Evolutionary conservation across 2,113 vertebrate genomes (phyloP).

Genomic region (Pelvicachromis taeniatus): DNA sequence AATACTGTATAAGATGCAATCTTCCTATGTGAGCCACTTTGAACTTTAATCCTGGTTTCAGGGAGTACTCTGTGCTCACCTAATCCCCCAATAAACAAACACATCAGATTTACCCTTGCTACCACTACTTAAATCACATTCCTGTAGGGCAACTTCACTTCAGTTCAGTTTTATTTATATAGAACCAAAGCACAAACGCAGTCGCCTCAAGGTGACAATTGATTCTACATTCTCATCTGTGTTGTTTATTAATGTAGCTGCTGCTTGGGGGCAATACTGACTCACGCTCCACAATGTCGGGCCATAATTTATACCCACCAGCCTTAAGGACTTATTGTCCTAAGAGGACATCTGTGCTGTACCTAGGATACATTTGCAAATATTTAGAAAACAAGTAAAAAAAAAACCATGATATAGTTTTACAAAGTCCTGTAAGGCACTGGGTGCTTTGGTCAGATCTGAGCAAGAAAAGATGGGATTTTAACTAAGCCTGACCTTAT

Average conservation of each 20-base stretch:
- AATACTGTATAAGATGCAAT: slow-evolving; percentile 21
- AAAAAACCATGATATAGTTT: background rate
- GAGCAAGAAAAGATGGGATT: background rate
- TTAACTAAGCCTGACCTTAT: background rate
- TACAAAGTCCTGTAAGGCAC: background rate
- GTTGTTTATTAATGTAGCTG: slow-evolving; percentile 6
- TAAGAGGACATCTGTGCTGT: background rate
- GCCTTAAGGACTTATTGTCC: slow-evolving; percentile 1
- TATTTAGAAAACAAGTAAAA: background rate
- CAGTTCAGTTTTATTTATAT: background rate
- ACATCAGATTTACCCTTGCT: slow-evolving; percentile 18
- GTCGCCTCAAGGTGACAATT: background rate
- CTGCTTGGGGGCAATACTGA: slow-evolving; percentile 21
- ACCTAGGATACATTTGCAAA: slow-evolving; percentile 1
- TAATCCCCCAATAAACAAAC: slow-evolving; percentile 45
- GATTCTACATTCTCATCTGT: background rate
- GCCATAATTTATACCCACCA: background rate
- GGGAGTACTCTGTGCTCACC: slow-evolving; percentile 8
- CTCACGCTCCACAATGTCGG: slow-evolving; percentile 1
- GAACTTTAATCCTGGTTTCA: slow-evolving; percentile 50
- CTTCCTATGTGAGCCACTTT: slow-evolving; percentile 18
- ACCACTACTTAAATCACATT: slow-evolving; percentile 22
- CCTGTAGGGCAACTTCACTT: background rate
- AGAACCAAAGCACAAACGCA: background rate
- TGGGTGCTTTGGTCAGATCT: background rate